Percentiles rank a stretch among this genome's conserved stretches.
Conservation (phyloP, 2,797 vertebrate species). For the Emys orbicularis region DNA sequence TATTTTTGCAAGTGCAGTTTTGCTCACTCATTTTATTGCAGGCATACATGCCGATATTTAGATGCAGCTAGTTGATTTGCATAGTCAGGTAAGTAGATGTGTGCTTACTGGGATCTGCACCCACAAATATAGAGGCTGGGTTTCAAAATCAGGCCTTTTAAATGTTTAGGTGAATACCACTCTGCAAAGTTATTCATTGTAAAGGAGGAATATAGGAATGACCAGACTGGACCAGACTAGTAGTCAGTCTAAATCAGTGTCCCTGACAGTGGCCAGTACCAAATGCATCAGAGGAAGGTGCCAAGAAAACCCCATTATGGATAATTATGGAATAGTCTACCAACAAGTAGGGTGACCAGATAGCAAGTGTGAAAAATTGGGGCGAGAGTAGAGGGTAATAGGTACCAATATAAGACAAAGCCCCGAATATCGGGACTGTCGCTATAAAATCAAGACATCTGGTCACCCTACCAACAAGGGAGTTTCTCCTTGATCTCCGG, state of each 20-base stretch:
- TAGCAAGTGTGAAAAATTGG: no score
- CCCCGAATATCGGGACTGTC: no score
- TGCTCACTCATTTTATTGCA: neutral
- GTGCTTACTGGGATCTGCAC: neutral
- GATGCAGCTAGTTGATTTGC: neutral
- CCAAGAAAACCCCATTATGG: constrained; percentile 61
- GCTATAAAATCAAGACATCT: no score
- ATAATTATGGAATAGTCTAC: constrained; percentile 39
- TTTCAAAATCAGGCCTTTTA: neutral
- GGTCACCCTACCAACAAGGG: neutral
- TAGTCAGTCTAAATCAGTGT: neutral
- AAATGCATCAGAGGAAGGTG: neutral
- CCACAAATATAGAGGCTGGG: neutral
- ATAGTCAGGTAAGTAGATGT: neutral
- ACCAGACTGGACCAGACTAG: constrained; percentile 12
- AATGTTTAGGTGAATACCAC: neutral
- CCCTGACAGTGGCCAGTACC: constrained; percentile 39
- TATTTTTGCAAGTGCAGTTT: neutral
- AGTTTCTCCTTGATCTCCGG: neutral
- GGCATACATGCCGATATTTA: neutral
- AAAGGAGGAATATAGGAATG: neutral
- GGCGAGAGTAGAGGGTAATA: no score
- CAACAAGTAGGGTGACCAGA: neutral
- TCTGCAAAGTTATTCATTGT: neutral
- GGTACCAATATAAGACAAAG: no score